Evolutionary conservation across 2,113 vertebrate species (phyloP).

Genomic region (Anarrhichthys ocellatus): DNA sequence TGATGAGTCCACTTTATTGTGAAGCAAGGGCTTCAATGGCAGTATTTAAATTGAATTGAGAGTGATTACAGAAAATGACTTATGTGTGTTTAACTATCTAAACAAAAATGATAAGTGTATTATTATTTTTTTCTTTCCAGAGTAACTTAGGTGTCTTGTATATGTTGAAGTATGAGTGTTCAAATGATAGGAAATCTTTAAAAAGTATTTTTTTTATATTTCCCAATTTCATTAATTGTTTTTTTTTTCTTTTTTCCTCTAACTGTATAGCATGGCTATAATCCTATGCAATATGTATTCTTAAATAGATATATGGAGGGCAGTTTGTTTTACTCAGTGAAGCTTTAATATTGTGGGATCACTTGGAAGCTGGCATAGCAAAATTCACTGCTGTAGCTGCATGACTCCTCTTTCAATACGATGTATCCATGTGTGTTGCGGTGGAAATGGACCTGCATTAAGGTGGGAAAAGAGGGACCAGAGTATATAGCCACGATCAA

Average conservation of each 20-base stretch:
- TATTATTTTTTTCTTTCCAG: slow-evolving; percentile 84
- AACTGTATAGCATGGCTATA: slow-evolving; percentile 95
- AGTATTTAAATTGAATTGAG: slow-evolving; percentile 83
- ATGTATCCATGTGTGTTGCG: slow-evolving; percentile 91
- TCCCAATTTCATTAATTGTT: slow-evolving; percentile 87
- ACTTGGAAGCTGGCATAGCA: slow-evolving; percentile 88
- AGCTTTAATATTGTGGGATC: slow-evolving; percentile 90
- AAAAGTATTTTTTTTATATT: slow-evolving; percentile 84
- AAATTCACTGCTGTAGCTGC: slow-evolving; percentile 92
- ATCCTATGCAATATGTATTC: slow-evolving; percentile 97
- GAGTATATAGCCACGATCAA: slow-evolving; percentile 89
- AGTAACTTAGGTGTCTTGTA: slow-evolving; percentile 90
- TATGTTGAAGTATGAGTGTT: slow-evolving; percentile 97
- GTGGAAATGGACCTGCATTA: slow-evolving; percentile 87
- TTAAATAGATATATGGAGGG: slow-evolving; percentile 90
- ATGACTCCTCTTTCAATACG: slow-evolving; percentile 92
- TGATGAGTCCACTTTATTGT: slow-evolving; percentile 77
- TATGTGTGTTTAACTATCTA: slow-evolving; percentile 81
- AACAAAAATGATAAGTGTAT: slow-evolving; percentile 79
- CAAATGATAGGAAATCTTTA: slow-evolving; percentile 85
- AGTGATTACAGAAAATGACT: slow-evolving; percentile 79
- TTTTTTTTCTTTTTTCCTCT: slow-evolving; percentile 80
- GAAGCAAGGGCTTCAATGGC: slow-evolving; percentile 81
- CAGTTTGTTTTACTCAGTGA: slow-evolving; percentile 88
- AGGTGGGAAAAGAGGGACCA: slow-evolving; percentile 80